Evolutionary conservation across 1,140 invertebrate species (phyloP), one percentile per base, ranked within the genome.

Genomic region (Drosophila athabasca): DNA sequence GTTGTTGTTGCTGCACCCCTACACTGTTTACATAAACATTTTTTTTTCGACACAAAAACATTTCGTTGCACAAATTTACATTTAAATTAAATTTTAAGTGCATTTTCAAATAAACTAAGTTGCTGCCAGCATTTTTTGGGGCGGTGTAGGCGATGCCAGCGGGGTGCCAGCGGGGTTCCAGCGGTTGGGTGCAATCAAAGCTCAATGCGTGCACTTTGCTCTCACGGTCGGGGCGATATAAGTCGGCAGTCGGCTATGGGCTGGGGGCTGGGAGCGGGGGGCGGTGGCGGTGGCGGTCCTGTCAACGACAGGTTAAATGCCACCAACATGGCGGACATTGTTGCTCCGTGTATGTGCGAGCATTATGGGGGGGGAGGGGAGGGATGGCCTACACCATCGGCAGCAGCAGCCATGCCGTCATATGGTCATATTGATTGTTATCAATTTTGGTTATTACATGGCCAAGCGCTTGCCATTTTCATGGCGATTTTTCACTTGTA

Each of bases 81-180:
- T 87, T 87, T 87, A 87, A 87, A 87, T 87, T 87, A 87, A 87
- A 87, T 76, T 87, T 87, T 87, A 87, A 87, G 83, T 87, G 83
- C 79, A 83, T 88, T 83, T 77, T 83, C 79, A 87, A 87, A 78
- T 87, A 87, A 87, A 87, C 83, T 87, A 88, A 87, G 83, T 85
- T 80, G 67, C 70, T 61, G 62, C 48, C 61, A 52, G 58, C 54
- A 39, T 41, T 29, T 44, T 39, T 31, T 6, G 24, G 29, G 6
- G 5, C 24, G 24, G 24, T 26, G 24, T 26, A 5, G 3, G 19
- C 9, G 9, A 9, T 13, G 29, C 24, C 5, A 26, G 24, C 24
- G 48, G n/a, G 17, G 11, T 54, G 13, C 44, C 29, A 43, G 41
- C 55, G 41, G 41, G 17, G 17, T 19, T 0, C 17, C 17, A 19